A percentile compares a stretch with the other conserved stretches of the same genome.
These are phyloP conservation scores for Dicerorhinus sumatrensis DNA, from an alignment of 2,113 vertebrate genomes.

Conservation along the genomic window DNA sequence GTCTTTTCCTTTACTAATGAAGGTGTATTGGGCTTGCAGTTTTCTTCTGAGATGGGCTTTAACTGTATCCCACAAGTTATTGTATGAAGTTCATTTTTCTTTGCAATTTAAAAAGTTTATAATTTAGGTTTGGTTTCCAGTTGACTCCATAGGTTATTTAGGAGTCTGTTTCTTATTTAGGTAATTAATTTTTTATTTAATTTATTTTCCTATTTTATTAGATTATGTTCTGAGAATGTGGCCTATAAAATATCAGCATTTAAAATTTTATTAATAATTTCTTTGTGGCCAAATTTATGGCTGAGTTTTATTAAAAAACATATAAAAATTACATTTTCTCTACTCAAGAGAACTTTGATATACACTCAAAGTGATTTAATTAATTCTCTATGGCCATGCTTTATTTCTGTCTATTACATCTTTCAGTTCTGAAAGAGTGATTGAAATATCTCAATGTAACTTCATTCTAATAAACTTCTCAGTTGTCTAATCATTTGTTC, in stretches of 20 bases:
- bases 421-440: not conserved
- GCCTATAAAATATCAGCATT: not conserved
- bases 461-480: not conserved
- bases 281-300: not conserved
- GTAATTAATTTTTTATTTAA: not conserved
- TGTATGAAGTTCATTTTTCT: not conserved
- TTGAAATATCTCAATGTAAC: not conserved
- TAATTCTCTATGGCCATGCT: not conserved
- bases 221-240: not conserved
- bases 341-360: not conserved
- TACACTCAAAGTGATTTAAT: not conserved
- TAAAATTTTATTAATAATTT: not conserved
- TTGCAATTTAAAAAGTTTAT: not conserved
- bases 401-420: not conserved
- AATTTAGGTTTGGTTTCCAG: not conserved
- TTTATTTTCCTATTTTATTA: not conserved
- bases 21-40: not conserved
- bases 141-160: not conserved
- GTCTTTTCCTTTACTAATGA: not conserved
- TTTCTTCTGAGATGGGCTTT: not conserved
- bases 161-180: not conserved
- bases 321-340: not conserved
- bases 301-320: not conserved
- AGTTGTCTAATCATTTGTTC: constrained; percentile 1
- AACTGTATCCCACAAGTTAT: not conserved